Evolutionary conservation across 2,113 vertebrate species (phyloP).

Genomic region (Isichthys henryi): DNA sequence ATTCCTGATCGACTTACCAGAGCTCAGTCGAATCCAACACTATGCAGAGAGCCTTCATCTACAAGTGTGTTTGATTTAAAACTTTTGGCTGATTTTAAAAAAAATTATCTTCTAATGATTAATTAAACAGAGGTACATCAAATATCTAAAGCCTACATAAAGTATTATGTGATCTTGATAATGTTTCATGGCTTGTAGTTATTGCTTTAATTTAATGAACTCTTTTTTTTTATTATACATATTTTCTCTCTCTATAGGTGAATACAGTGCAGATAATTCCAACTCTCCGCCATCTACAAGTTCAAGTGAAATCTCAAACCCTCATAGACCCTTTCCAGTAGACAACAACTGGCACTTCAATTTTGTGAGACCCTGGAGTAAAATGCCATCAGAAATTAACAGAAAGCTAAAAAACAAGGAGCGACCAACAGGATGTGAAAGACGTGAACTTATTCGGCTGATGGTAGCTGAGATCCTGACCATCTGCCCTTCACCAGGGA

Average conservation of each 20-base stretch:
- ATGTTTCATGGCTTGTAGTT: not conserved
- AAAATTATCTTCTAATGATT: too few relatives aligned
- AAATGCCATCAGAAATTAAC: not conserved
- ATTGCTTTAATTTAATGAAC: not conserved
- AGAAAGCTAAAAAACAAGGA: not conserved
- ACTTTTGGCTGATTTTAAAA: too few relatives aligned
- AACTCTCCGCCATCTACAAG: not conserved
- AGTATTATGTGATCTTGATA: too few relatives aligned
- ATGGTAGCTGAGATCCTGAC: not conserved
- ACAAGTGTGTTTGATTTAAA: too few relatives aligned
- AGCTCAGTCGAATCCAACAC: too few relatives aligned
- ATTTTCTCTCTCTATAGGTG: not conserved
- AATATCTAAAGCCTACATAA: too few relatives aligned
- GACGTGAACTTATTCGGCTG: not conserved
- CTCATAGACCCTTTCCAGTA: not conserved
- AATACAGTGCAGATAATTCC: not conserved
- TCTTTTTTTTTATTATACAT: not conserved
- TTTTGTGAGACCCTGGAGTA: not conserved
- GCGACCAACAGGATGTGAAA: not conserved
- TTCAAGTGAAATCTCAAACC: not conserved
- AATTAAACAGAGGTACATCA: too few relatives aligned
- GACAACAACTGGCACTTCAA: not conserved
- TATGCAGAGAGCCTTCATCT: too few relatives aligned
- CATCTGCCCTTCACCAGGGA: not conserved
- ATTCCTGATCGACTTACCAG: too few relatives aligned